Percentiles rank a stretch among this genome's conserved stretches.
These are phyloP conservation scores for Aspiorhynchus laticeps DNA, from an alignment of 2,113 vertebrate genomes.

Conservation along the genomic window DNA sequence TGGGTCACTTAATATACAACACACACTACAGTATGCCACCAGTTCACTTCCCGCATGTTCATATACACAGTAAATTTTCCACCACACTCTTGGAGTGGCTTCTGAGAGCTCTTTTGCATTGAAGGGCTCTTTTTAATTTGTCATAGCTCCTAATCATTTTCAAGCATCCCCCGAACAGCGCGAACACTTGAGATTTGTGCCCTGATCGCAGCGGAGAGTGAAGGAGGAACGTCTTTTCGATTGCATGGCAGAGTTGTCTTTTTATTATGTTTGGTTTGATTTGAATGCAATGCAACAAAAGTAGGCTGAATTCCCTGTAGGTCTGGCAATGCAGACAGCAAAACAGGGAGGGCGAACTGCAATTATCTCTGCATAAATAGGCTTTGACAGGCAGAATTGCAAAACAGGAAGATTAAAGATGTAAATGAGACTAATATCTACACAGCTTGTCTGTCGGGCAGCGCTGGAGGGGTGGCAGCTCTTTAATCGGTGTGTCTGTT, in stretches of 20 bases:
- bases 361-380: conserved; percentile 57
- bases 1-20: not conserved
- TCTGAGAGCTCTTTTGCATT: not conserved
- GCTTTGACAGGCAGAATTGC: conserved; percentile 55
- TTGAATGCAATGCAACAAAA: conserved; percentile 28
- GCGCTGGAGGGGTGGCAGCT: not conserved
- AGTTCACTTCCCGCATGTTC: not conserved
- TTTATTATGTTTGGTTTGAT: conserved; percentile 29
- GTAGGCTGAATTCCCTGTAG: conserved; percentile 17
- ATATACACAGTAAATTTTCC: not conserved
- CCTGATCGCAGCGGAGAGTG: conserved; percentile 12
- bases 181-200: not conserved
- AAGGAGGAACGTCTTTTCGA: conserved; percentile 16
- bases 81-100: not conserved
- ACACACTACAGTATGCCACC: not conserved
- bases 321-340: conserved; percentile 4
- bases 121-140: conserved; percentile 19
- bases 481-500: conserved; percentile 29
- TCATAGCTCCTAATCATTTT: conserved; percentile 5
- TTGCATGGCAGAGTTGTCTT: conserved; percentile 21
- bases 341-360: conserved; percentile 45
- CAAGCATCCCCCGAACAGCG: not conserved
- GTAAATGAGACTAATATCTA: conserved; percentile 53
- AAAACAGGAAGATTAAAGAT: conserved; percentile 45
- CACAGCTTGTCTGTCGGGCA: conserved; percentile 36